Base-by-base conservation (phyloP, 2,113 vertebrate genomes). In the Albula goreensis region DNA sequence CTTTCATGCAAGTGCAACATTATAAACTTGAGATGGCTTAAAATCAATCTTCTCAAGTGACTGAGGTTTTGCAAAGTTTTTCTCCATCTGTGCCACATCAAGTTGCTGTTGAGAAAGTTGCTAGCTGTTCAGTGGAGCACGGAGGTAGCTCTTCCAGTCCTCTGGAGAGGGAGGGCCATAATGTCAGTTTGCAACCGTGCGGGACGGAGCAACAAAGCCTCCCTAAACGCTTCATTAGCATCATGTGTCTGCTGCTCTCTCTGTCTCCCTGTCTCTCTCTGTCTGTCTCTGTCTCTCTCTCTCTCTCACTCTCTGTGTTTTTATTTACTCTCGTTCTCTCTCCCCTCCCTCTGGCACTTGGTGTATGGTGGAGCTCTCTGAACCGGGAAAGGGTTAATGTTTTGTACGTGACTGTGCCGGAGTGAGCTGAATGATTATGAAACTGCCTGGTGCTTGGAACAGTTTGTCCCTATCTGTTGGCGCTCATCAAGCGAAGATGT, bases 381-480 rank as follows among this genome's bases (percentile, higher is more conserved):
- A 4, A 57, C 86, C 84, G 85, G 80, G 79, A 90, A 89, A 81
- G 86, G 86, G 90, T 93, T 93, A 90, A 93, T 83, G 49, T 4
- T 12, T 87, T 92, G 82, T 88, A 90, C 63, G 53, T 88, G 90
- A 90, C 87, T 86, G 89, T 91, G 88, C 81, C 50, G 15, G 78
- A 78, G 83, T 78, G 53, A 74, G 50, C 85, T 85, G 86, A 88
- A 85, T 84, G 48, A 87, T 93, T 92, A 89, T 91, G 86, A 93
- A 93, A 91, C 81, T 78, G 78, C 74, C 12, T n/a, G 84, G 52
- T 80, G 84, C 63, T 60, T 60, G 53, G 89, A 91, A 92, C 89
- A 91, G 90, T 81, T 85, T 88, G 91, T 91, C 78, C 85, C 41
- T 63, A 52, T 91, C 85, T 88, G 83, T 56, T 92, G 90, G 87